Percentiles rank a stretch among this genome's conserved stretches.
phyloP scores from a whole-genome alignment of 1,140 invertebrate species.

The Dreissena polymorpha region DNA sequence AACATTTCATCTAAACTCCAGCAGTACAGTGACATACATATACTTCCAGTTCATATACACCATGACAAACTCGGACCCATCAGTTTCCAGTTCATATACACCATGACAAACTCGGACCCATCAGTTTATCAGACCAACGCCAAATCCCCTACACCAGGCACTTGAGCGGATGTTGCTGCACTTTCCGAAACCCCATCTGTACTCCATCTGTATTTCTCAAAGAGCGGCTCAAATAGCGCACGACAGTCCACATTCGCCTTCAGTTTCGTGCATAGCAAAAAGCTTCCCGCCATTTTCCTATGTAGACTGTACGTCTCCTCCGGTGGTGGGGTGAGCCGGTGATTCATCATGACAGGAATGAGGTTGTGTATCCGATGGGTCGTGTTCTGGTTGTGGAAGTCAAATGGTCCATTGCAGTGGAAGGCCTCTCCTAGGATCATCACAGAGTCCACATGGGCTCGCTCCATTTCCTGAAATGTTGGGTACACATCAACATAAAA shows the following conservation, averaged over 20 bases:
- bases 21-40: too few species aligned
- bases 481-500: not conserved
- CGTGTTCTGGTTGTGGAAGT: slow-evolving; percentile 93
- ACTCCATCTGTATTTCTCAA: slow-evolving; percentile 68
- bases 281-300: slow-evolving; percentile 98
- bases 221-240: slow-evolving; percentile 87
- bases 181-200: not conserved
- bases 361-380: slow-evolving; percentile 89
- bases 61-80: too few species aligned
- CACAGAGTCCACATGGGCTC: slow-evolving; percentile 96
- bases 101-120: too few species aligned
- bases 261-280: slow-evolving; percentile 95
- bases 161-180: not conserved
- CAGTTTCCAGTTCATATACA: too few species aligned
- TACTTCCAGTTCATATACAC: too few species aligned
- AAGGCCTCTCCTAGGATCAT: slow-evolving; percentile 98
- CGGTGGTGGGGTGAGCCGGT: slow-evolving; percentile 97
- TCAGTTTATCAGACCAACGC: slow-evolving; percentile 2
- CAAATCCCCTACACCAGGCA: not conserved
- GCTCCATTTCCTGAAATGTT: slow-evolving; percentile 89
- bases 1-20: too few species aligned
- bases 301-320: slow-evolving; percentile 99
- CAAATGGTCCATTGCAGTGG: slow-evolving; percentile 87
- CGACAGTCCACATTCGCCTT: slow-evolving; percentile 92
- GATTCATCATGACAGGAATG: slow-evolving; percentile 96